These are phyloP conservation scores for Cryptotermes secundus DNA, from an alignment of 1,140 invertebrate species.

Conservation along the genomic window DNA sequence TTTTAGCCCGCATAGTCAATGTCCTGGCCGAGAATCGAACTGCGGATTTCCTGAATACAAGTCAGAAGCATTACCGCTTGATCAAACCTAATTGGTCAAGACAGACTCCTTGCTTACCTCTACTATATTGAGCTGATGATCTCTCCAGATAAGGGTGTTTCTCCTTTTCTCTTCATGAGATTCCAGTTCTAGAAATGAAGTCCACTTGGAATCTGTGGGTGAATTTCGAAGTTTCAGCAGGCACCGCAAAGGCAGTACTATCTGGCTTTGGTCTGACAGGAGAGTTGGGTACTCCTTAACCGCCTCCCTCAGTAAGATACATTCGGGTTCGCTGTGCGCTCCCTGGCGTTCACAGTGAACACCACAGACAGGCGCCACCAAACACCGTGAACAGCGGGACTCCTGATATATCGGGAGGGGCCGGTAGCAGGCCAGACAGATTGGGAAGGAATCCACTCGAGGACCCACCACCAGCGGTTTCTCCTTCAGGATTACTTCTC, in stretches of 20 bases:
- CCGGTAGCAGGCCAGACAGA: conserved; percentile 66
- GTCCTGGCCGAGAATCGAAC: no score
- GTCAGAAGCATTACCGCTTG: no score
- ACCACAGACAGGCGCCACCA: conserved; percentile 57
- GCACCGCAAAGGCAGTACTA: conserved; percentile 40
- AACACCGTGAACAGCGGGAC: conserved; percentile 52
- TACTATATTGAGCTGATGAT: conserved; percentile 53
- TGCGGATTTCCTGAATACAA: no score
- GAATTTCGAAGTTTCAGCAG: conserved; percentile 37
- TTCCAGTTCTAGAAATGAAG: conserved; percentile 55
- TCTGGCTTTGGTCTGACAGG: neutral
- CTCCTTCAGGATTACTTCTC: conserved; percentile 64
- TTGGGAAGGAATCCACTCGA: conserved; percentile 60
- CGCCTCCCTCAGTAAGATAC: neutral
- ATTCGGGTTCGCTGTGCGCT: conserved; percentile 26
- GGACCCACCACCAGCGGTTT: conserved; percentile 67
- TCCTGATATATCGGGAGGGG: conserved; percentile 47
- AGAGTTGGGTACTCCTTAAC: neutral
- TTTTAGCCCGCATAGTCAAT: no score
- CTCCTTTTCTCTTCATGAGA: conserved; percentile 56
- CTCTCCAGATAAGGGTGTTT: conserved; percentile 51
- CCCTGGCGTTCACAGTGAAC: conserved; percentile 47
- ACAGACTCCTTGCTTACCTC: conserved; percentile 47
- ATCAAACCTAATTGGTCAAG: no score
- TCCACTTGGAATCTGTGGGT: conserved; percentile 47